Percentiles rank a stretch among this genome's conserved stretches.
Evolutionary conservation across 2,113 vertebrate genomes (phyloP).

Genomic region (Picathartes gymnocephalus): DNA sequence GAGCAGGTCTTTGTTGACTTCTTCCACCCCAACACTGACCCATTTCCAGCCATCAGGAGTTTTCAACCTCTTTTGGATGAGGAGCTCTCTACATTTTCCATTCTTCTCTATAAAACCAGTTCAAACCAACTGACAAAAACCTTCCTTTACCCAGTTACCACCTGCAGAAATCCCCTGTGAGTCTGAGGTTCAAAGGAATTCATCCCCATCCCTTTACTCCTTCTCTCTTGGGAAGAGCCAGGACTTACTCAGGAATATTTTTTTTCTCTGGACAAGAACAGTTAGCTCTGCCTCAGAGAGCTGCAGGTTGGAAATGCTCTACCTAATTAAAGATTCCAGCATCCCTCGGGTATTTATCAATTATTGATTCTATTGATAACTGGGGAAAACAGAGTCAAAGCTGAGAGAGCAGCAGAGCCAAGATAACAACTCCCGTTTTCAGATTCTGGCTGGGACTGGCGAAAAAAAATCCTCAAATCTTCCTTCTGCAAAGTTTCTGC

Average conservation of each 20-base stretch:
- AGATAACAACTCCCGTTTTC: neutral
- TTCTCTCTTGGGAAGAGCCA: neutral
- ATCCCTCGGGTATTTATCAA: neutral
- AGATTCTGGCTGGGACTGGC: neutral
- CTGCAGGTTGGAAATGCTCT: neutral
- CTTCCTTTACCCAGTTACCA: neutral
- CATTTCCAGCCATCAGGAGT: neutral
- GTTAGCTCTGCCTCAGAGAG: neutral
- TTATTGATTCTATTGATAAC: neutral
- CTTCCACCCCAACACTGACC: constrained; percentile 24
- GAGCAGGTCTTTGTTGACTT: constrained; percentile 39
- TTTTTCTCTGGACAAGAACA: neutral
- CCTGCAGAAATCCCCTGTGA: neutral
- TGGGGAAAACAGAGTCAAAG: neutral
- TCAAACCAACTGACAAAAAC: neutral
- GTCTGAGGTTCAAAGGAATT: neutral
- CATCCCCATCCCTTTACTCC: neutral
- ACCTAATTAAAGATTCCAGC: neutral
- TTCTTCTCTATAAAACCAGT: neutral
- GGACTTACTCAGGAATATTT: neutral
- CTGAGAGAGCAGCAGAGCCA: neutral
- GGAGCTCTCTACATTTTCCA: neutral
- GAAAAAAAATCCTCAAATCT: neutral
- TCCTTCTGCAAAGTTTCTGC: neutral
- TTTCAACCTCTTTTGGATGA: neutral